phyloP scores from a whole-genome alignment of 2,113 vertebrate species.

The Sardina pilchardus region DNA sequence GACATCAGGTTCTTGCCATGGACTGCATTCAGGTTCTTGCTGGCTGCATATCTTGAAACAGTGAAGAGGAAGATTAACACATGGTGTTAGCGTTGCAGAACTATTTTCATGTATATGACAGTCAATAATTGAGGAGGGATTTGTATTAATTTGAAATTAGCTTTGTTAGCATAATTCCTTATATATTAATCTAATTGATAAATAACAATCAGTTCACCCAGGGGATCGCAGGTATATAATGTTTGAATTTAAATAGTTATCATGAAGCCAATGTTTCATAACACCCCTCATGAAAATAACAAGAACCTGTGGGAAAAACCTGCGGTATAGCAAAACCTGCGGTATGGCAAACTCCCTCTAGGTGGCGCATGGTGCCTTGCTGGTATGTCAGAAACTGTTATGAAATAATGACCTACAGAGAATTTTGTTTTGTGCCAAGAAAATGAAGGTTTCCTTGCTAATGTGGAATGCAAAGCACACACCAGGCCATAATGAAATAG shows the following conservation, averaged over 20 bases:
- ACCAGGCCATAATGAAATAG: not conserved
- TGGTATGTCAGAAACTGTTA: not conserved
- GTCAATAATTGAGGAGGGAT: not conserved
- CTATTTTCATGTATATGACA: too few species aligned
- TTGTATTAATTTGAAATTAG: not conserved
- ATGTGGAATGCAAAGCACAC: not conserved
- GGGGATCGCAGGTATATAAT: not conserved
- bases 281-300: not conserved
- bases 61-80: not conserved
- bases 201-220: not conserved
- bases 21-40: not conserved
- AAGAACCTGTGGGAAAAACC: not conserved
- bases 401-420: not conserved
- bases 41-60: not conserved
- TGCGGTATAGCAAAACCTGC: not conserved
- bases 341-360: not conserved
- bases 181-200: too few species aligned
- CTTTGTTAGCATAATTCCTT: too few species aligned
- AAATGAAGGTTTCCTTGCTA: not conserved
- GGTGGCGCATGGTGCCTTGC: not conserved
- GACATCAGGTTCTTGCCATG: not conserved
- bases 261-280: not conserved
- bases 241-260: not conserved
- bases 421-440: not conserved
- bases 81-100: too few species aligned